Percentiles rank a stretch among this genome's conserved stretches.
Conservation (phyloP, 2,797 vertebrate genomes). For the Nothura maculosa region DNA sequence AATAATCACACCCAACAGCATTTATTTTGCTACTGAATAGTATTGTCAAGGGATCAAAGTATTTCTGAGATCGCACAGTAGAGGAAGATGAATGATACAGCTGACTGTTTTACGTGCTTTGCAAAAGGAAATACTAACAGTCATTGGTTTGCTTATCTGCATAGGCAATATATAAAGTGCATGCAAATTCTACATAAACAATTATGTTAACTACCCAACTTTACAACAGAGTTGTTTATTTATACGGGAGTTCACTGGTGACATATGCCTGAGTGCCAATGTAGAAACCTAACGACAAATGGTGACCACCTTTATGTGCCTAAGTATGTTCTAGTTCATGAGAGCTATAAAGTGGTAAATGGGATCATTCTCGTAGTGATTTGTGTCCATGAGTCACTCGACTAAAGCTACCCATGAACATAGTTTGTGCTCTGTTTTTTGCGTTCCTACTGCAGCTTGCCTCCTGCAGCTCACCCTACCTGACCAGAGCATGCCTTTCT, state of each 20-base stretch:
- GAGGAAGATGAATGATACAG: background rate
- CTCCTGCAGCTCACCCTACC: background rate
- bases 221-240: background rate
- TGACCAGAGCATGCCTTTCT: background rate
- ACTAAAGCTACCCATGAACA: background rate
- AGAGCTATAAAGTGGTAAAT: background rate
- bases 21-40: constrained; percentile 3
- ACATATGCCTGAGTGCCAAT: background rate
- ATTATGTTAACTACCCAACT: background rate
- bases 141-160: background rate
- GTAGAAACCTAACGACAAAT: background rate
- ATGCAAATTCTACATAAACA: background rate
- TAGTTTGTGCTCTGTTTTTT: background rate
- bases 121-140: background rate
- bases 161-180: background rate
- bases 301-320: background rate
- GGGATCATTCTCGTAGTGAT: background rate
- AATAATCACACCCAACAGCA: constrained; percentile 35
- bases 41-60: background rate
- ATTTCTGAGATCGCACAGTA: background rate
- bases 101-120: background rate
- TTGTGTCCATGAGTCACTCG: background rate
- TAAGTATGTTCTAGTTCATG: background rate
- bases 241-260: background rate
- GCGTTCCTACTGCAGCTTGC: background rate